Base-by-base conservation (phyloP, 2,113 vertebrate genomes). In the Grus americana region DNA sequence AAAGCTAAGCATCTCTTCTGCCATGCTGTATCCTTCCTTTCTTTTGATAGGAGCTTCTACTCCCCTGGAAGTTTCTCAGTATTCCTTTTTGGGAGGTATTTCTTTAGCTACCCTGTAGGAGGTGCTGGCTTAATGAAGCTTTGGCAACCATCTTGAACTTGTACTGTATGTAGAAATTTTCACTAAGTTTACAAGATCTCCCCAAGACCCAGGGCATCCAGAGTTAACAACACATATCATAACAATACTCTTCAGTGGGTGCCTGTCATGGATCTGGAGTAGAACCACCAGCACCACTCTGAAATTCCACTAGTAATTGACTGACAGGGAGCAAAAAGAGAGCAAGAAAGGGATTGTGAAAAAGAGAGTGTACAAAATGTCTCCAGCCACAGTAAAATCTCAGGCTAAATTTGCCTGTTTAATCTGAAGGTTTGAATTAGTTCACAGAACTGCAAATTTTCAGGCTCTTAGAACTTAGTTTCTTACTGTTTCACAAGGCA, bases 211-310 rank as follows among this genome's bases (percentile, higher is more conserved):
- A 72, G 59, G 38, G 12, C 58, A 86, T 29, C 24, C 58, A 30
- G 40, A 62, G 12, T 67, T 82, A 74, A 32, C 46, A 88, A 27
- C 21, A 62, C 21, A 3, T n/a, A 15, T 2, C 30, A 29, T 24
- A 74, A 36, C 38, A 42, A 0, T 30, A 46, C 42, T 58, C 46
- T 71, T 66, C 58, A 79, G 18, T 0, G 0, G 12, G 20, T 86
- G 15, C 23, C 38, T 72, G 6, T 55, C 18, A 12, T 29, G n/a
- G 17, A 57, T 79, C 54, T 67, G 36, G 27, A 75, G 46, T 46
- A 79, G 12, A 72, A 63, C 21, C 12, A 49, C 63, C 14, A 70
- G 22, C 20, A 85, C 26, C 29, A 23, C 7, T 66, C 58, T 57
- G n/a, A 84, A 30, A 63, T 93, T 85, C 50, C 47, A n/a, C 23